Conservation (phyloP, 2,113 vertebrate species). For the Cephalopterus ornatus region DNA sequence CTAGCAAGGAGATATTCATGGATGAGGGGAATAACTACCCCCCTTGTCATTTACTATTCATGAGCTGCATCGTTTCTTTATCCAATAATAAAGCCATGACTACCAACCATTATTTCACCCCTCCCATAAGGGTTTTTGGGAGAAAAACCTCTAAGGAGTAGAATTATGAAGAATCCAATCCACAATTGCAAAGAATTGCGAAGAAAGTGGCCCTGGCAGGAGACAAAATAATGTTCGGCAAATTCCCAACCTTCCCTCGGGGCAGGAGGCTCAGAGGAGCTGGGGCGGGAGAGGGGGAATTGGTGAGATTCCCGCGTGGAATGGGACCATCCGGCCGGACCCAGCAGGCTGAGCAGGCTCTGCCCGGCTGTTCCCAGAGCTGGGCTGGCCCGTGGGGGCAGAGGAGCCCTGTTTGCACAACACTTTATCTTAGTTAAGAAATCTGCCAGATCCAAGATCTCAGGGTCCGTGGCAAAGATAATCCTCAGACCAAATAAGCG, state of each 20-base stretch:
- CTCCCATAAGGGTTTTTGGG: background rate
- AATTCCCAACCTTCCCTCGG: rapidly evolving
- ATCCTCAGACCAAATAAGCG: background rate
- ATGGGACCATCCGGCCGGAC: rapidly evolving
- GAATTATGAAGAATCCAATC: background rate
- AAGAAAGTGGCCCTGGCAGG: rapidly evolving
- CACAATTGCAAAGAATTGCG: background rate
- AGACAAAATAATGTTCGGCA: background rate
- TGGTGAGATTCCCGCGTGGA: background rate
- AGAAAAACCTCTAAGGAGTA: background rate
- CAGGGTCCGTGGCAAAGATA: background rate
- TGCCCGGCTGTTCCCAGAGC: background rate
- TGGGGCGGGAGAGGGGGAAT: background rate
- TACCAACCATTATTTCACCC: background rate
- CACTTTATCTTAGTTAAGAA: background rate
- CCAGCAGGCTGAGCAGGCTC: background rate
- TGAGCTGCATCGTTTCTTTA: background rate
- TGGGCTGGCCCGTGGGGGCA: rapidly evolving
- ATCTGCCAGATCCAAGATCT: background rate
- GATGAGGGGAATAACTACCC: background rate
- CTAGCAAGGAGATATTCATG: rapidly evolving
- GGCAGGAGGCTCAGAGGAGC: background rate
- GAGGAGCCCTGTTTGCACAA: background rate
- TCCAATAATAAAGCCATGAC: background rate
- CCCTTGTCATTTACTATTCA: background rate